A percentile compares a stretch with the other conserved stretches of the same genome.
Conservation (phyloP, 2,797 vertebrate genomes). For the Atherinosoma microstoma region DNA sequence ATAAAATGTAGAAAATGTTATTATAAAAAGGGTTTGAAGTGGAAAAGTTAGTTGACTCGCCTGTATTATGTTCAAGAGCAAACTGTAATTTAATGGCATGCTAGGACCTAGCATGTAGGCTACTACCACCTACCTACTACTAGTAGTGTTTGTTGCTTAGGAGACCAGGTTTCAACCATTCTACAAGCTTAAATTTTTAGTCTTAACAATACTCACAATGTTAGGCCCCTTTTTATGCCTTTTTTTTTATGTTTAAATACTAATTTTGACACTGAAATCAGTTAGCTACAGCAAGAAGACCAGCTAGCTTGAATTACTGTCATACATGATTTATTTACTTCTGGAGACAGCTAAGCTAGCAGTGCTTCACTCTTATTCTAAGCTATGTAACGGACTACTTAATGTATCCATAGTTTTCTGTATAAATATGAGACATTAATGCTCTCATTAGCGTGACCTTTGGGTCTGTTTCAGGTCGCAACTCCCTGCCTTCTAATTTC, state of each 20-base stretch:
- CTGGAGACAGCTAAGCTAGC: too few relatives aligned
- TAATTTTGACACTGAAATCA: too few relatives aligned
- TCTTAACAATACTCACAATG: too few relatives aligned
- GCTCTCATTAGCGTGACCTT: too few relatives aligned
- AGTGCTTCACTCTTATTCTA: not conserved
- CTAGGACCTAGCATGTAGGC: not conserved
- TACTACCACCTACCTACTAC: not conserved
- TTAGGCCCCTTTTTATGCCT: too few relatives aligned
- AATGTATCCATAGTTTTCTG: not conserved
- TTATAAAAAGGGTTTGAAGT: not conserved
- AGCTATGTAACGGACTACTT: not conserved
- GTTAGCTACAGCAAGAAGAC: too few relatives aligned
- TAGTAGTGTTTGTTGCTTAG: not conserved
- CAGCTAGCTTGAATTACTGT: too few relatives aligned
- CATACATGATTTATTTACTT: too few relatives aligned
- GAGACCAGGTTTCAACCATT: not conserved
- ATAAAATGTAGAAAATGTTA: not conserved
- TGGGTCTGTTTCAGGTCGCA: too few relatives aligned
- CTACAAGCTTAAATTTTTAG: too few relatives aligned
- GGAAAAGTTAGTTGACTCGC: not conserved
- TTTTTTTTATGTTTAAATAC: too few relatives aligned
- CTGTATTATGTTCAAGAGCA: not conserved
- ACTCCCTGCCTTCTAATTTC: slow-evolving; percentile 11
- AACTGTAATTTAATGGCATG: not conserved
- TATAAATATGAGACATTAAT: too few relatives aligned